phyloP scores from a whole-genome alignment of 2,888 invertebrate genomes.

The Drosophila longiperda region DNA sequence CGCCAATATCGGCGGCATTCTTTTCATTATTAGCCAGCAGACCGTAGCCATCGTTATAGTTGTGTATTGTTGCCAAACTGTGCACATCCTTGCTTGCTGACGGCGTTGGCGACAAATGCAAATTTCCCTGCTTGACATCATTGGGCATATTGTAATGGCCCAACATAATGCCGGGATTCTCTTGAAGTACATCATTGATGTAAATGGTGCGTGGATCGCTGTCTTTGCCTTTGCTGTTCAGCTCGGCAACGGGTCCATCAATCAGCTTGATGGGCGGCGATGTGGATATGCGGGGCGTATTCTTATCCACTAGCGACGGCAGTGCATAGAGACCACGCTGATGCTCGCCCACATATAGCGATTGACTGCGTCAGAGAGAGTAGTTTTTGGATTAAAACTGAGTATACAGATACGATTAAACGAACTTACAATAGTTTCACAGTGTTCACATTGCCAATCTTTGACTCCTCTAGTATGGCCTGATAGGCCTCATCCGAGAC shows the following conservation, averaged over 20 bases:
- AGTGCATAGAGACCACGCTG: slow-evolving; percentile 94
- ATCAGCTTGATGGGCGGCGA: slow-evolving; percentile 90
- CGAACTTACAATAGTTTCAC: slow-evolving; percentile 87
- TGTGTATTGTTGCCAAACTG: slow-evolving; percentile 82
- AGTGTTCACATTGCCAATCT: slow-evolving; percentile 87
- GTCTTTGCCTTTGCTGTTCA: slow-evolving; percentile 57
- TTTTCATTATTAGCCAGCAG: slow-evolving; percentile 74
- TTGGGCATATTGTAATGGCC: slow-evolving; percentile 91
- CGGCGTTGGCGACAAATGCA: slow-evolving; percentile 82
- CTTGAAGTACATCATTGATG: slow-evolving; percentile 85
- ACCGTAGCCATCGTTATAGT: slow-evolving; percentile 76
- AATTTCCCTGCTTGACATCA: slow-evolving; percentile 77
- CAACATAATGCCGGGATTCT: slow-evolving; percentile 83
- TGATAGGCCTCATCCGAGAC: slow-evolving; percentile 94
- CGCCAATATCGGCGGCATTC: slow-evolving; percentile 85
- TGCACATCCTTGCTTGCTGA: slow-evolving; percentile 66
- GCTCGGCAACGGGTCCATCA: slow-evolving; percentile 88
- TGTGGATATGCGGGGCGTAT: slow-evolving; percentile 92
- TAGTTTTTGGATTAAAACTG: neutral
- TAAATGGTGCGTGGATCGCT: slow-evolving; percentile 85
- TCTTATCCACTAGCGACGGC: slow-evolving; percentile 96
- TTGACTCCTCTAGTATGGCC: slow-evolving; percentile 88
- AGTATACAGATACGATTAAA: neutral
- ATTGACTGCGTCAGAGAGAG: slow-evolving; percentile 88
- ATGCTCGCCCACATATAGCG: slow-evolving; percentile 96